Base-by-base conservation (phyloP, 2,888 invertebrate genomes). In the Lapara coniferarum region DNA sequence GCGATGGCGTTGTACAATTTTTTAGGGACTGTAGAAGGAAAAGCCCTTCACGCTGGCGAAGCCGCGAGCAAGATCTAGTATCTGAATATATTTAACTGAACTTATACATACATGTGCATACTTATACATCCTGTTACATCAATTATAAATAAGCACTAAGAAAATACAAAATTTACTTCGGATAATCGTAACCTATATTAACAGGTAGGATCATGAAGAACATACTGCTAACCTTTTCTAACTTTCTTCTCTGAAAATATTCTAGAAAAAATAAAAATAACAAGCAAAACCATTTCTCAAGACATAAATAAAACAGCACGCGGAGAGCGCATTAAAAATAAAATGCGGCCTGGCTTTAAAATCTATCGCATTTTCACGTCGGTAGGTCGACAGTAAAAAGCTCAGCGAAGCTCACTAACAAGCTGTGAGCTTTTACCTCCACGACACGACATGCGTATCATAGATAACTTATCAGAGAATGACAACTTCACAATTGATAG, bases 391-490 rank as follows among this genome's bases (percentile, higher is more conserved):
- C 12, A 19, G 37, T 10, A n/a, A 44, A 63, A 63, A 19, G 13
- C 59, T 63, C 59, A 37, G 46, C 37, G 59, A 59, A 59, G 14
- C 10, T 59, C 67, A 53, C 19, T 56, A 56, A 67, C 51, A 58
- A 51, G 52, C 52, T 66, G 49, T 51, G 57, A 56, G 52, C 55
- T 73, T 73, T 25, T 56, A 67, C 71, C 70, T 73, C 19, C 75
- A 69, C 70, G 71, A 76, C 76, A 74, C 66, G 74, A 67, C 74
- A 77, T 73, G 69, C 78, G 81, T 79, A 79, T 68, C 51, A 77
- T 46, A 76, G 82, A 81, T 82, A 83, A 66, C 71, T 81, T 84
- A 84, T 84, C 83, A 76, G 72, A 57, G 66, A 72, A 72, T 75
- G 77, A 81, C 73, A 76, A 78, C 77, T 80, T 83, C 80, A 79